Evolutionary conservation across 2,113 vertebrate species (phyloP).

Genomic region (Myotis davidii): DNA sequence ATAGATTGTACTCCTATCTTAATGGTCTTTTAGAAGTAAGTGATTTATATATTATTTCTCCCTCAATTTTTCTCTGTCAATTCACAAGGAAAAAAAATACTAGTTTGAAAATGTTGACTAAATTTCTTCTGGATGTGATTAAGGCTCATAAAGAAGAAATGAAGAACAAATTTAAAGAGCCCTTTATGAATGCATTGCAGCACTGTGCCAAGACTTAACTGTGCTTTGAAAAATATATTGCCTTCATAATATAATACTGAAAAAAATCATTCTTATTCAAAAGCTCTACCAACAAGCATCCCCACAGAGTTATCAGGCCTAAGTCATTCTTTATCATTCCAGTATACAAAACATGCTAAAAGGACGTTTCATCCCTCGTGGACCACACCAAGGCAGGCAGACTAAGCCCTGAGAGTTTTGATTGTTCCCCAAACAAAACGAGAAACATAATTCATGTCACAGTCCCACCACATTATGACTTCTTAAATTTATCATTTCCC

Average conservation of each 20-base stretch:
- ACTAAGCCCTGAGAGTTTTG: not conserved
- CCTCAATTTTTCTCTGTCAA: not conserved
- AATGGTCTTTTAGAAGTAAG: not conserved
- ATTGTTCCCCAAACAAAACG: not conserved
- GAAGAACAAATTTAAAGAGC: not conserved
- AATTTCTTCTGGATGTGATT: slow-evolving; percentile 8
- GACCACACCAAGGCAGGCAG: not conserved
- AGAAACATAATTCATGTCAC: not conserved
- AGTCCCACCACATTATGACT: not conserved
- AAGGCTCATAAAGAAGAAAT: not conserved
- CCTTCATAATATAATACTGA: not conserved
- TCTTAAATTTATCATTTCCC: not conserved
- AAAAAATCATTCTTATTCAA: not conserved
- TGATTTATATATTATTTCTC: not conserved
- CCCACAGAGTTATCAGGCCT: not conserved
- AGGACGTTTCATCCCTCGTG: not conserved
- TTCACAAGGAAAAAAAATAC: not conserved
- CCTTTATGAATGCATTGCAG: not conserved
- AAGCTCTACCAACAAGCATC: not conserved
- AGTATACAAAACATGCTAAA: not conserved
- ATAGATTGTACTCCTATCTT: not conserved
- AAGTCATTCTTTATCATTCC: not conserved
- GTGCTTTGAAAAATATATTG: not conserved
- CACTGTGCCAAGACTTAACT: not conserved
- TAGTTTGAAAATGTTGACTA: not conserved